phyloP scores from a whole-genome alignment of 2,113 vertebrate genomes.

The Axis porcinus region DNA sequence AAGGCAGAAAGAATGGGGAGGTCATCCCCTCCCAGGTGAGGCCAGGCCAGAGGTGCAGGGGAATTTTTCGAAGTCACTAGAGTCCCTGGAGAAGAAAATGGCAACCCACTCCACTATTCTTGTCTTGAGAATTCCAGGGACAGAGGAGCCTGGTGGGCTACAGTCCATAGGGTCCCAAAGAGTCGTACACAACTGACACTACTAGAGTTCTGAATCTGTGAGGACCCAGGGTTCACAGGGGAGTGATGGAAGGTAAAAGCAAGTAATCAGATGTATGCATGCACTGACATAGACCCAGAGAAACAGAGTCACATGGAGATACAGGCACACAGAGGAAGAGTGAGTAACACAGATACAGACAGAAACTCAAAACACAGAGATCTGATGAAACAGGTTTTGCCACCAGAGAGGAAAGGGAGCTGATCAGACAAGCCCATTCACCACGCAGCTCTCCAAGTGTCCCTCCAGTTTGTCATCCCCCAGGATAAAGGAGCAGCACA shows the following conservation, averaged over 20 bases:
- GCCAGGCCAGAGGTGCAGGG: background rate
- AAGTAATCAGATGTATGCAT: background rate
- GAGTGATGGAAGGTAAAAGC: background rate
- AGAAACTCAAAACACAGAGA: background rate
- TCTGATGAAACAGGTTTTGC: background rate
- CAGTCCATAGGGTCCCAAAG: background rate
- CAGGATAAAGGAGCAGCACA: background rate
- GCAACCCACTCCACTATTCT: background rate
- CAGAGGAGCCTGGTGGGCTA: background rate
- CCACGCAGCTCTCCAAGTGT: background rate
- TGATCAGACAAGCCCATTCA: background rate
- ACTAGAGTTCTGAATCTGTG: background rate
- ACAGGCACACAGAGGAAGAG: background rate
- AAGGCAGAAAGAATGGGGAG: background rate
- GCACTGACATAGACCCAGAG: background rate
- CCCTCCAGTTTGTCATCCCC: background rate
- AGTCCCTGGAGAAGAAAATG: background rate
- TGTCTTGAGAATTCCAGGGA: background rate
- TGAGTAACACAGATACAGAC: background rate
- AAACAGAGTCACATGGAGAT: background rate
- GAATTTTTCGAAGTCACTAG: background rate
- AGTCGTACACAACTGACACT: background rate
- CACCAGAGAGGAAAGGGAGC: background rate
- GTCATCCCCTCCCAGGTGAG: too few relatives aligned
- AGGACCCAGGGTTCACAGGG: background rate